These are phyloP conservation scores for Cyrtorhinus lividipennis DNA, from an alignment of 1,140 invertebrate species.

Conservation along the genomic window DNA sequence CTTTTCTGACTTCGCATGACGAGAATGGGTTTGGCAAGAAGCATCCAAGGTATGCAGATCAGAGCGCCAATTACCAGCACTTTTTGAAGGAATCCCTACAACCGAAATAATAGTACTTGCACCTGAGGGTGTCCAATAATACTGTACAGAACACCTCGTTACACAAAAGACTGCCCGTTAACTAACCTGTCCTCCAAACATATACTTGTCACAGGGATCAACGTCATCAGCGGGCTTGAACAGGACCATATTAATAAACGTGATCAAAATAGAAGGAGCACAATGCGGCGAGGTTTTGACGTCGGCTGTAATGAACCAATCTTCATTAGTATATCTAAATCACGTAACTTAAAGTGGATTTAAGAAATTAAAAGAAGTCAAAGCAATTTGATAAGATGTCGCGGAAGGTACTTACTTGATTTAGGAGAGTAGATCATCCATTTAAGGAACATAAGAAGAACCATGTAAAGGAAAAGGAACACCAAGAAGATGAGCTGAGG, in stretches of 20 bases:
- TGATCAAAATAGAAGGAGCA: slow-evolving; percentile 83
- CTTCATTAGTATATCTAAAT: slow-evolving; percentile 20
- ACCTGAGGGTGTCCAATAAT: no score
- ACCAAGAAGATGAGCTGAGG: slow-evolving; percentile 73
- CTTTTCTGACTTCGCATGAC: slow-evolving; percentile 52
- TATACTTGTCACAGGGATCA: slow-evolving; percentile 38
- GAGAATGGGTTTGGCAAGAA: slow-evolving; percentile 81
- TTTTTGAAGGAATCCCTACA: slow-evolving; percentile 51
- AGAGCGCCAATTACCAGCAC: slow-evolving; percentile 73
- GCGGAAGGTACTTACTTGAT: no score
- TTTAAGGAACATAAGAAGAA: slow-evolving; percentile 78
- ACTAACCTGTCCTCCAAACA: slow-evolving; percentile 57
- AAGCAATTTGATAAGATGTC: no score
- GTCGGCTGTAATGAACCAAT: slow-evolving; percentile 50
- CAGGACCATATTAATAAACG: slow-evolving; percentile 88
- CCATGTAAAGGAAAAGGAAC: slow-evolving; percentile 78
- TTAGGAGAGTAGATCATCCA: slow-evolving; percentile 53
- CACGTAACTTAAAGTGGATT: no score
- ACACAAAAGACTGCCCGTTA: no score
- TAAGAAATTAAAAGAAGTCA: no score
- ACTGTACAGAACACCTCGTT: no score
- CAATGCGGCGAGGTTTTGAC: slow-evolving; percentile 40
- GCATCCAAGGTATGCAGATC: slow-evolving; percentile 89
- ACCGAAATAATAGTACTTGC: slow-evolving; percentile 4
- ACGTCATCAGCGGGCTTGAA: slow-evolving; percentile 39